Conservation (phyloP, 1,140 invertebrate species). For the Ceratina calcarata region DNA sequence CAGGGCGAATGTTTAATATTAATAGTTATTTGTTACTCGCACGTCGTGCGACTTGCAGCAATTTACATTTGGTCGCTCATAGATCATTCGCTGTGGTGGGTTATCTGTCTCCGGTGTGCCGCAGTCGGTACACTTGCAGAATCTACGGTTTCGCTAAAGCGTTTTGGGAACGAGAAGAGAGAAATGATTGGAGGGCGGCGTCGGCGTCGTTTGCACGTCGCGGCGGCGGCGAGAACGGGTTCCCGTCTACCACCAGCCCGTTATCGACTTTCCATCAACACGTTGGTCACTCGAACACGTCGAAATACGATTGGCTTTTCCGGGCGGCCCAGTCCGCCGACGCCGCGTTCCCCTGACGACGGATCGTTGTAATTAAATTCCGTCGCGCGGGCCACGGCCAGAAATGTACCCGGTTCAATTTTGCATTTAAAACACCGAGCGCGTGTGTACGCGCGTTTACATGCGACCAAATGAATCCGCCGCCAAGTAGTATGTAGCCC, state of each 20-base stretch:
- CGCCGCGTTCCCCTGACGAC: constrained; percentile 15
- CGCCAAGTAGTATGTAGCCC: no score
- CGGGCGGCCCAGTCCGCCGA: neutral
- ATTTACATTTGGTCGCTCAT: constrained; percentile 12
- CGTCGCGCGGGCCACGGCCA: neutral
- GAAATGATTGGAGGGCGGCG: constrained; percentile 37
- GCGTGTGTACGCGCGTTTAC: constrained; percentile 10
- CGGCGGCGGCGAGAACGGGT: constrained; percentile 19
- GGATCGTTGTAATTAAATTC: constrained; percentile 50
- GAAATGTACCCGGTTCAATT: constrained; percentile 20
- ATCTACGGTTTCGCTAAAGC: neutral
- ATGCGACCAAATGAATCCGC: neutral
- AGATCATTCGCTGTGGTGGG: constrained; percentile 14
- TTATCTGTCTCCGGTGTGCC: constrained; percentile 13
- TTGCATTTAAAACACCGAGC: constrained; percentile 41
- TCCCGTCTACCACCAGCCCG: constrained; percentile 11
- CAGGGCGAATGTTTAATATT: no score
- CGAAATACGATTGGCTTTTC: constrained; percentile 51
- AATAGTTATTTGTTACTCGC: neutral
- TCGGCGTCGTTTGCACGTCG: constrained; percentile 35
- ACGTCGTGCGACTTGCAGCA: constrained; percentile 11
- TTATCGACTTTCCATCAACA: constrained; percentile 50
- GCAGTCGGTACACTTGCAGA: constrained; percentile 3
- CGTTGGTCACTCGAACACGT: constrained; percentile 47
- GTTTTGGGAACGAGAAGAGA: constrained; percentile 1